These are phyloP conservation scores for Pardosa pseudoannulata DNA, from an alignment of 2,888 invertebrate species.

Conservation along the genomic window DNA sequence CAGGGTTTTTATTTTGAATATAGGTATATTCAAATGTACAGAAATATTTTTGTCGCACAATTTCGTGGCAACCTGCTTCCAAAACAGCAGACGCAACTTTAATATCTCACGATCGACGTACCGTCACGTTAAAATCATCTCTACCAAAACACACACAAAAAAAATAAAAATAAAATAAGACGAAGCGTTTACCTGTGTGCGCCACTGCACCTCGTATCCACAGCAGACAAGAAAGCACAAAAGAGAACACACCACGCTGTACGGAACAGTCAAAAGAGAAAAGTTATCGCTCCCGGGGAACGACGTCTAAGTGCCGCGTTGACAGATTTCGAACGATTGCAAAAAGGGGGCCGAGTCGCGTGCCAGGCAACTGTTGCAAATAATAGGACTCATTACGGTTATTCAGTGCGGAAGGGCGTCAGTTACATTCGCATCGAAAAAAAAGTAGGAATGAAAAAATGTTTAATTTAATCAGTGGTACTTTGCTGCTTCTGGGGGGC, in stretches of 20 bases:
- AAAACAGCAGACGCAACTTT: no score
- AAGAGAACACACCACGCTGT: not conserved
- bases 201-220: no score
- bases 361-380: slow-evolving; percentile 1
- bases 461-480: slow-evolving; percentile 10
- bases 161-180: no score
- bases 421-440: not conserved
- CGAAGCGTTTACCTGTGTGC: not conserved
- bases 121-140: no score
- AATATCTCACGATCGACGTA: no score
- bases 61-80: no score
- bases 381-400: slow-evolving; percentile 3
- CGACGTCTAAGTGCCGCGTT: not conserved
- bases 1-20: no score
- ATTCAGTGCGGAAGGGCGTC: slow-evolving; percentile 17
- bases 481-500: not conserved
- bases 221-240: not conserved
- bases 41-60: no score
- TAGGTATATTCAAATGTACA: no score
- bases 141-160: no score
- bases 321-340: slow-evolving; percentile 13
- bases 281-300: slow-evolving; percentile 8
- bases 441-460: not conserved
- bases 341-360: not conserved
- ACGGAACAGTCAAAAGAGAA: slow-evolving; percentile 14